These are phyloP conservation scores for Gonatopus flavifemur DNA, from an alignment of 1,140 invertebrate genomes.

Conservation along the genomic window DNA sequence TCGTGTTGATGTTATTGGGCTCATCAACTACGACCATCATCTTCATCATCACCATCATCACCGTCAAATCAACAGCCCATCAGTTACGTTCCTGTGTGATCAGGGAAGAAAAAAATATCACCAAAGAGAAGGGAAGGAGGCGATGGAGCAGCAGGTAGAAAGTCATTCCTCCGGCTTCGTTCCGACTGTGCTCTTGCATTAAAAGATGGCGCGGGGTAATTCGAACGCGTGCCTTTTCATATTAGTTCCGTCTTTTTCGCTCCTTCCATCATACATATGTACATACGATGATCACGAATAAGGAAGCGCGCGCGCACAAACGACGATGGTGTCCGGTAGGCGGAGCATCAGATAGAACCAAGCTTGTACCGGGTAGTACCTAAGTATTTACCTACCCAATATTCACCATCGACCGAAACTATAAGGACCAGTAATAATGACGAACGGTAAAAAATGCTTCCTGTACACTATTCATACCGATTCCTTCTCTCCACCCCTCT, in stretches of 20 bases:
- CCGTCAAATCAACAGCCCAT: too few relatives aligned
- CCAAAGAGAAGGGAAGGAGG: not conserved
- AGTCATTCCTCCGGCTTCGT: conserved; percentile 5
- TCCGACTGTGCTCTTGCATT: conserved; percentile 11
- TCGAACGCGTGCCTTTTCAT: conserved; percentile 30
- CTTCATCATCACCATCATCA: too few relatives aligned
- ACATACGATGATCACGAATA: too few relatives aligned
- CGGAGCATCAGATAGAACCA: conserved; percentile 16
- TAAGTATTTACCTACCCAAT: too few relatives aligned
- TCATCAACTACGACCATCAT: too few relatives aligned
- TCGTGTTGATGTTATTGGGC: too few relatives aligned
- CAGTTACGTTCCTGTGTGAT: too few relatives aligned
- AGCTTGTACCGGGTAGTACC: conserved; percentile 15
- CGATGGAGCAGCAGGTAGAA: not conserved
- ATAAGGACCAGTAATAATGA: conserved; percentile 11
- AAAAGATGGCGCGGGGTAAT: conserved; percentile 33
- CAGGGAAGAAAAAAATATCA: not conserved
- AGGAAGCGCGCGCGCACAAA: conserved; percentile 23
- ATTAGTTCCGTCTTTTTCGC: conserved; percentile 11
- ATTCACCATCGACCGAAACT: conserved; percentile 23
- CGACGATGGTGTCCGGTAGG: conserved; percentile 24
- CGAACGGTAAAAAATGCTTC: too few relatives aligned
- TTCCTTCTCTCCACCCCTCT: too few relatives aligned
- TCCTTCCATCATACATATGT: too few relatives aligned
- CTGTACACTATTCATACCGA: too few relatives aligned